Percentiles rank a stretch among this genome's conserved stretches.
Evolutionary conservation across 1,140 invertebrate species (phyloP).

Genomic region (Drosophila sturtevanti): DNA sequence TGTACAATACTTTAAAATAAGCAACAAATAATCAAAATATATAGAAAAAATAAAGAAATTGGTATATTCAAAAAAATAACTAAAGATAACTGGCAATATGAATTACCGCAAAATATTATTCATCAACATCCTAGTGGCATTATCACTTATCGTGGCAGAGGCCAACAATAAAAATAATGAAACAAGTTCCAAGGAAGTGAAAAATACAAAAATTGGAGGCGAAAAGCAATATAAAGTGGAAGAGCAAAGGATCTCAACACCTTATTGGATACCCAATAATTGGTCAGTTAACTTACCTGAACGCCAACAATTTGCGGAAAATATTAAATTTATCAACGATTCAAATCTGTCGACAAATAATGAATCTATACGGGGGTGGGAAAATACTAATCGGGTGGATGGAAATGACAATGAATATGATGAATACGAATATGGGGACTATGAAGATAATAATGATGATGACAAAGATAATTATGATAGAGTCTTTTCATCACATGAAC

Average conservation of each 20-base stretch:
- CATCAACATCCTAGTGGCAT: too few species aligned
- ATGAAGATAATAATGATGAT: slow-evolving; percentile 2
- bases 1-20: not conserved
- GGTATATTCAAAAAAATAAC: not conserved
- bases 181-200: too few species aligned
- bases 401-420: slow-evolving; percentile 16
- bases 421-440: slow-evolving; percentile 24
- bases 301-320: not conserved
- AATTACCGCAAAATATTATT: too few species aligned
- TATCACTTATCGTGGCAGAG: too few species aligned
- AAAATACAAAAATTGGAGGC: too few species aligned
- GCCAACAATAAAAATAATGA: too few species aligned
- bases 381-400: not conserved
- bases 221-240: too few species aligned
- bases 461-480: not conserved
- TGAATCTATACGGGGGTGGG: not conserved
- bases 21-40: not conserved
- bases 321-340: not conserved
- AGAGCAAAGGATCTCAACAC: too few species aligned
- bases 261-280: too few species aligned
- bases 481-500: not conserved
- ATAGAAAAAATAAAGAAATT: not conserved
- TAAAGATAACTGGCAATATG: not conserved
- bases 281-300: not conserved
- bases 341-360: not conserved